These are phyloP conservation scores for Bubo bubo DNA, from an alignment of 2,113 vertebrate genomes.

Conservation along the genomic window DNA sequence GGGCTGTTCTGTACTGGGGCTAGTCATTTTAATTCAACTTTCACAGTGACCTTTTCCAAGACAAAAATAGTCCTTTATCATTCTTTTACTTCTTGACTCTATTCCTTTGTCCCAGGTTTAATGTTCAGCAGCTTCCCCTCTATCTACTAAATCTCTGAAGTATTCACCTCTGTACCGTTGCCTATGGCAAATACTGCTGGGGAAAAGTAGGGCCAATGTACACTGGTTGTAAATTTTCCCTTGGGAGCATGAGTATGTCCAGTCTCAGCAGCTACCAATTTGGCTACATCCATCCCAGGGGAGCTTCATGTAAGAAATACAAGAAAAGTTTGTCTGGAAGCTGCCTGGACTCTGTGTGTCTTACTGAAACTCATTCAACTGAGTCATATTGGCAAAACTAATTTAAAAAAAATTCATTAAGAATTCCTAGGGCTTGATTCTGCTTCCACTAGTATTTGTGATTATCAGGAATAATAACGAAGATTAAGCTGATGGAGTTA, in stretches of 20 bases:
- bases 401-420: background rate
- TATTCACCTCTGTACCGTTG: conserved; percentile 11
- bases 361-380: background rate
- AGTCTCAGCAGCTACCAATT: background rate
- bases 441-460: background rate
- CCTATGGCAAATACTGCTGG: conserved; percentile 15
- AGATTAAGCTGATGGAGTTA: background rate
- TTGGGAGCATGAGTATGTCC: background rate
- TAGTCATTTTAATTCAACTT: conserved; percentile 24
- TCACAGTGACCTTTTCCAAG: conserved; percentile 34
- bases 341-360: background rate
- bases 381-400: background rate
- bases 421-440: background rate
- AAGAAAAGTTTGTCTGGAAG: background rate
- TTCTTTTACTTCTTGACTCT: background rate
- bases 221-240: background rate
- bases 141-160: conserved; percentile 42
- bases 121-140: conserved; percentile 28
- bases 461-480: background rate
- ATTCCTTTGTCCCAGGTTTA: conserved; percentile 45
- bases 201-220: background rate
- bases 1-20: background rate
- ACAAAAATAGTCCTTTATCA: conserved; percentile 45
- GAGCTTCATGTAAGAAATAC: background rate
- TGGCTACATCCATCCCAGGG: background rate